phyloP scores from a whole-genome alignment of 2,797 vertebrate genomes.

The Spinibarbus caldwelli region DNA sequence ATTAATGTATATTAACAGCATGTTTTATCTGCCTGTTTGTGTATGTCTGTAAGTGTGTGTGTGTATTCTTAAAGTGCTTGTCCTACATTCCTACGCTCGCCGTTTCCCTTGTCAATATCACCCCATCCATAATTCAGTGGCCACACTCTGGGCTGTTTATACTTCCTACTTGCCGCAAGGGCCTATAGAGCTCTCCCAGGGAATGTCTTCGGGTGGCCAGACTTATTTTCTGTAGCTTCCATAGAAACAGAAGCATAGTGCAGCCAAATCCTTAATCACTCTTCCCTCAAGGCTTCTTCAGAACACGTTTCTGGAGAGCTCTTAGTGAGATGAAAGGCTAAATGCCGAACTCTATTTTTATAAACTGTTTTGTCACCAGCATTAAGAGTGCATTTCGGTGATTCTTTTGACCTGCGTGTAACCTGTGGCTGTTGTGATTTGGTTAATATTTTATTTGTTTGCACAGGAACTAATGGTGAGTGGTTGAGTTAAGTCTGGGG shows the following conservation, averaged over 20 bases:
- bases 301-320: neutral
- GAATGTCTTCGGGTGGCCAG: conserved; percentile 35
- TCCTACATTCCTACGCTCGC: conserved; percentile 73
- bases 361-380: conserved; percentile 4
- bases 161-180: conserved; percentile 28
- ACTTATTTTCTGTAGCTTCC: conserved; percentile 36
- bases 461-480: conserved; percentile 46
- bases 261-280: conserved; percentile 19
- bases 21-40: neutral
- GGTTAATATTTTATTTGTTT: conserved; percentile 51
- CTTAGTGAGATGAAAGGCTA: conserved; percentile 24
- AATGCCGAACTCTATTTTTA: conserved; percentile 9
- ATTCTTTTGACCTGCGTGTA: conserved; percentile 22
- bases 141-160: conserved; percentile 39
- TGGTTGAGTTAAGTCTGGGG: conserved; percentile 48
- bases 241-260: conserved; percentile 11
- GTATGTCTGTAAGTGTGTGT: conserved; percentile 28
- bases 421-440: conserved; percentile 35
- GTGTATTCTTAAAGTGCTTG: conserved; percentile 54
- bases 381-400: conserved; percentile 12
- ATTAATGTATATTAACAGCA: neutral
- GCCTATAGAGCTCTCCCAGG: conserved; percentile 21
- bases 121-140: conserved; percentile 60
- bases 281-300: conserved; percentile 17
- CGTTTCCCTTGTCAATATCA: conserved; percentile 55